Evolutionary conservation across 2,113 vertebrate species (phyloP), one percentile per base, ranked within the genome.

Genomic region (Solenodon paradoxus): DNA sequence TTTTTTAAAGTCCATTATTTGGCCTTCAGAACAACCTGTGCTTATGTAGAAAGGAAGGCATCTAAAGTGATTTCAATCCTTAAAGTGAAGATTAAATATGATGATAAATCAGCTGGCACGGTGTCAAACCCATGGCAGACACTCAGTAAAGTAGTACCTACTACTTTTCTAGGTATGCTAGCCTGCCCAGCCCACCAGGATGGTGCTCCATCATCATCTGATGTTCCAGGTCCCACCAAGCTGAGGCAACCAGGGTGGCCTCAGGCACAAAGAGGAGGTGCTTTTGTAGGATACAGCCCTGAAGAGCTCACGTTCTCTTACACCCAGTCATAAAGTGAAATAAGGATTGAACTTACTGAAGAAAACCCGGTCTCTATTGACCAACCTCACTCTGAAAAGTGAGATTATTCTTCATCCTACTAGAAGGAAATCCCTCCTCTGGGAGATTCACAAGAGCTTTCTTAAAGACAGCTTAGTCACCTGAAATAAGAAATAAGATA

Each of bases 1-100:
- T 88, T n/a, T 84, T 90, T 74, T 74, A 78, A 90, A 95, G 69
- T 81, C 5, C 51, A 79, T 32, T 49, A 6, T 81, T 78, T 90
- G 49, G 42, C n/a, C 20, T 68, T 97, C 68, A 95, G 35, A 92
- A 92, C 59, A 84, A 92, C 83, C 49, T 90, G 24, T 24, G 77
- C 20, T 77, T 83, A 7, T 1, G 51, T 15, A 55, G 66, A 90
- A n/a, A 90, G 71, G 16, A 83, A 78, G 26, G 11, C 4, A 28
- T 40, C 47, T 83, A 80, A 64, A 72, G 49, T 79, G 64, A 83
- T 24, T 79, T 85, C 12, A 75, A 0, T 51, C 68, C 26, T 94
- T 74, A 55, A 77, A 84, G 5, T 94, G 57, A 81, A n/a, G 38
- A 45, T 42, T 82, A 82, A 77, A 82, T 85, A 6, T 74, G 49